Evolutionary conservation across 2,888 invertebrate genomes (phyloP).

Genomic region (Chaetogeoica ovagalla): DNA sequence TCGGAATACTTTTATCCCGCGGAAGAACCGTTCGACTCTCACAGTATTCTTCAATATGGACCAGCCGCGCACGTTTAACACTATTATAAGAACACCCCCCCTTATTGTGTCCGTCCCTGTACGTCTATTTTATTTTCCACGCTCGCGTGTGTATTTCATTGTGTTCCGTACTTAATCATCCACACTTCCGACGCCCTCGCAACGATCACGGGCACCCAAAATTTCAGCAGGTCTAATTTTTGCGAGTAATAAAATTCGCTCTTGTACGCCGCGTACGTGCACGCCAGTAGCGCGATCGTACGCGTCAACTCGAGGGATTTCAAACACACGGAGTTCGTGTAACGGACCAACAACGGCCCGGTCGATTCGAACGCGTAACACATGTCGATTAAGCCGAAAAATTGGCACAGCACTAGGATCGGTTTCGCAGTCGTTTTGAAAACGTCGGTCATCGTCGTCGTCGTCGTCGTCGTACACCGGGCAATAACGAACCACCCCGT

Average conservation of each 20-base stretch:
- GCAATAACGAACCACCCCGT: too few species aligned
- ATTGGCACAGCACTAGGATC: background rate
- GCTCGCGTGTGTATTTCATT: too few species aligned
- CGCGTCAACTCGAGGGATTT: background rate
- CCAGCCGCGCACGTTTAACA: too few species aligned
- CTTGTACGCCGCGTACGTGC: background rate
- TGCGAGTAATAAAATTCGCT: background rate
- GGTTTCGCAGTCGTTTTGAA: background rate
- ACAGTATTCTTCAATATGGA: too few species aligned
- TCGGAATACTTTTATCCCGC: too few species aligned
- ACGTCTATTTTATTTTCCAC: too few species aligned
- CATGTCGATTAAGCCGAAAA: background rate
- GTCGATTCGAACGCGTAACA: background rate
- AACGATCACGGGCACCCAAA: background rate
- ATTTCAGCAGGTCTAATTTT: background rate
- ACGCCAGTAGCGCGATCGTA: background rate
- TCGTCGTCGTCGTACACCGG: background rate
- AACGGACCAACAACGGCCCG: background rate
- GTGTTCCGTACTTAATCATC: background rate
- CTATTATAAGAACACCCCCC: too few species aligned
- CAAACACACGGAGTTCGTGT: background rate
- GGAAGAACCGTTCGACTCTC: too few species aligned
- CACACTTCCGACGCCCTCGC: background rate
- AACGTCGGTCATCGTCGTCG: background rate
- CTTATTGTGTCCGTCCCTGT: too few species aligned